Evolutionary conservation across 1,140 invertebrate species (phyloP), one percentile per base, ranked within the genome.

Genomic region (Drosophila equinoxialis): DNA sequence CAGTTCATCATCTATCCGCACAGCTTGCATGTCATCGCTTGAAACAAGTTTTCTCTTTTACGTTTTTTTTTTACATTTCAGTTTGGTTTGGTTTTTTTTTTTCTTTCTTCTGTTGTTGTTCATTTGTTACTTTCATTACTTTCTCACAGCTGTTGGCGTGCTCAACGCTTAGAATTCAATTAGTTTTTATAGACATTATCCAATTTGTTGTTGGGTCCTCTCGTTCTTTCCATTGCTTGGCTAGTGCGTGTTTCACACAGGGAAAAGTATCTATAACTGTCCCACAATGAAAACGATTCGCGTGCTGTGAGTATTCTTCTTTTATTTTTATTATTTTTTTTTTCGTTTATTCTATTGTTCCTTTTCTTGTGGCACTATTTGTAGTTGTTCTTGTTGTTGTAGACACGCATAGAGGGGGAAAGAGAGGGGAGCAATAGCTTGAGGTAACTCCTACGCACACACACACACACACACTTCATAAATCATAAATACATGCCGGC

Each of bases 151-250:
- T 79, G 83, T 77, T 86, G 83, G 71, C 84, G 84, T 89, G 84
- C 74, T 65, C 76, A 81, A 81, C 84, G 84, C 84, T 89, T 89
- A 89, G 84, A 90, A 89, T 89, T 89, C 84, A 89, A 89, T 89
- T 89, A 89, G 84, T 89, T 89, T 87, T 89, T 89, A 89, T 89
- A 89, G 84, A 89, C 84, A 89, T 89, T 89, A 89, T 89, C 84
- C 84, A 89, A 89, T 89, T 89, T 89, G 85, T 79, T 81, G 74
- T 79, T 66, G 65, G 48, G 60, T 33, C 64, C 41, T 82, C 63
- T 51, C 23, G 37, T n/a, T 51, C 58, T 55, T 39, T 45, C 35
- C 67, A 17, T 10, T 41, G 8, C 45, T 51, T 42, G 82, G 37
- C 37, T 39, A 39, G 37, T 86, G 83, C 77, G 83, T 86, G 83